These are phyloP conservation scores for Leptosomus discolor DNA, from an alignment of 2,113 vertebrate species.

Conservation along the genomic window DNA sequence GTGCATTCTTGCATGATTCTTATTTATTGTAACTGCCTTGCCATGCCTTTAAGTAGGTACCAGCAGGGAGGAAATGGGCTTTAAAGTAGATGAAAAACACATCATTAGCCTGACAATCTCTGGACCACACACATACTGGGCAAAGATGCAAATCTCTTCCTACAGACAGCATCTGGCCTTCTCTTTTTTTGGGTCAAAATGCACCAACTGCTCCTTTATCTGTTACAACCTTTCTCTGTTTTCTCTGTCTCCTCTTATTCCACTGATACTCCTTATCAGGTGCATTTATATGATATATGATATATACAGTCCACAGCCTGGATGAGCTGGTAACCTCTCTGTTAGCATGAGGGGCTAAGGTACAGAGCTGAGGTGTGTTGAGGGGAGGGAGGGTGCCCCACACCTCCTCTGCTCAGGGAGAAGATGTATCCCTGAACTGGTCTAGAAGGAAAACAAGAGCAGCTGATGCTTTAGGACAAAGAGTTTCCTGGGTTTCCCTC, in stretches of 20 bases:
- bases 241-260: background rate
- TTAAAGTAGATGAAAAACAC: conserved; percentile 5
- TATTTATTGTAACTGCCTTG: conserved; percentile 5
- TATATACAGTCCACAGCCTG: background rate
- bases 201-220: background rate
- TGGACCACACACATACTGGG: background rate
- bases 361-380: background rate
- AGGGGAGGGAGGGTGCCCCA: background rate
- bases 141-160: background rate
- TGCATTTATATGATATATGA: background rate
- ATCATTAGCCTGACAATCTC: conserved; percentile 6
- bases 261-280: background rate
- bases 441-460: background rate
- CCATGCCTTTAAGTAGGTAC: background rate
- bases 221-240: background rate
- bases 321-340: background rate
- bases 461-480: background rate
- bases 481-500: background rate
- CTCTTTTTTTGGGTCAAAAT: background rate
- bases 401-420: background rate
- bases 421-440: fast-evolving
- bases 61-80: conserved; percentile 19
- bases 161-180: background rate
- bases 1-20: background rate
- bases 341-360: fast-evolving